Conservation (phyloP, 2,113 vertebrate species). For the Brachyistius frenatus region DNA sequence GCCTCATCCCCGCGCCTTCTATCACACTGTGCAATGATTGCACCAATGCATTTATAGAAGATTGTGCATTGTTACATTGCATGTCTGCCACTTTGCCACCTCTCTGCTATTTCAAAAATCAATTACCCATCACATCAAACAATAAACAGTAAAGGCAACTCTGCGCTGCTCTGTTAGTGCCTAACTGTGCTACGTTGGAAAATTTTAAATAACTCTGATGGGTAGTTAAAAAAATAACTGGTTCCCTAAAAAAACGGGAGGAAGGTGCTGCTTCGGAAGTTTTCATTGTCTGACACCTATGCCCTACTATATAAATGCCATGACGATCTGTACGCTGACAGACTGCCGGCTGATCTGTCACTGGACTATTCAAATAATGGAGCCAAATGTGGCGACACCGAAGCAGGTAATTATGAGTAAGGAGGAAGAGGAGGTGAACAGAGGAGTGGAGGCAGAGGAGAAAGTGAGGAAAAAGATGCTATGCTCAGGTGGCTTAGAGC, state of each 20-base stretch:
- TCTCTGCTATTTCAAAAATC: conserved; percentile 65
- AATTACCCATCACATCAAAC: conserved; percentile 71
- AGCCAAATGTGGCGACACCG: conserved; percentile 38
- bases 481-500: conserved; percentile 67
- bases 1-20: conserved; percentile 29
- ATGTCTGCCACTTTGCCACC: conserved; percentile 55
- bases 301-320: background rate
- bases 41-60: conserved; percentile 57
- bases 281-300: conserved; percentile 35
- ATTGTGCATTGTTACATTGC: conserved; percentile 49
- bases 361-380: conserved; percentile 25
- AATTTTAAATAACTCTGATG: conserved; percentile 41
- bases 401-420: conserved; percentile 47
- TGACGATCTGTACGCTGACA: conserved; percentile 9
- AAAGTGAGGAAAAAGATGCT: conserved; percentile 58
- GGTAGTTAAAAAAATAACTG: conserved; percentile 46
- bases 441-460: conserved; percentile 29
- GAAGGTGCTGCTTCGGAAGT: conserved; percentile 18
- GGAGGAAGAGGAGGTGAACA: conserved; percentile 34
- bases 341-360: conserved; percentile 17
- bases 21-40: conserved; percentile 52
- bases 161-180: conserved; percentile 20
- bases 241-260: conserved; percentile 25
- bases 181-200: conserved; percentile 29
- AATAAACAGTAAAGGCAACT: conserved; percentile 47